phyloP scores from a whole-genome alignment of 2,113 vertebrate genomes.

The Ochotona curzoniae region DNA sequence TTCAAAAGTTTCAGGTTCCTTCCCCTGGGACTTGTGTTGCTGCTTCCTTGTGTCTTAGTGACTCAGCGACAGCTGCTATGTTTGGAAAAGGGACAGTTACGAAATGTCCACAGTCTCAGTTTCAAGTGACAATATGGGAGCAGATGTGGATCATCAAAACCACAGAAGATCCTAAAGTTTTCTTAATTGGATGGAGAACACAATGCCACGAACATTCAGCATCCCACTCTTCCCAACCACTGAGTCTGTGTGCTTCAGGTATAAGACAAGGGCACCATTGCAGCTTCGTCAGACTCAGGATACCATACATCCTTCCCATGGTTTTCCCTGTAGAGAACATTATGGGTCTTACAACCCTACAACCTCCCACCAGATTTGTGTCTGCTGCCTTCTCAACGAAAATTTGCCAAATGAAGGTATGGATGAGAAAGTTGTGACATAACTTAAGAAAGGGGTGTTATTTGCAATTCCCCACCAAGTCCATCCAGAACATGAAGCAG shows the following conservation, averaged over 20 bases:
- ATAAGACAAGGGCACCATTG: not conserved
- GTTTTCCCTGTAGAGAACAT: not conserved
- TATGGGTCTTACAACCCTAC: no score
- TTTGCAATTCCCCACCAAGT: not conserved
- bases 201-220: not conserved
- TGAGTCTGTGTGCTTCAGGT: not conserved
- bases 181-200: not conserved
- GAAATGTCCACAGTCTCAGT: not conserved
- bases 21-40: not conserved
- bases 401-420: not conserved
- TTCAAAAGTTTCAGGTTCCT: not conserved
- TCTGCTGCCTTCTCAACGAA: not conserved
- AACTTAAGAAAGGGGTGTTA: not conserved
- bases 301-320: no score
- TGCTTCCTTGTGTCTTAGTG: not conserved
- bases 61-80: not conserved
- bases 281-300: not conserved
- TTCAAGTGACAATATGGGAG: not conserved
- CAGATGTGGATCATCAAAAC: not conserved
- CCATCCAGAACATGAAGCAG: not conserved
- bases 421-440: not conserved
- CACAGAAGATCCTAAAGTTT: not conserved
- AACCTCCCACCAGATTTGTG: not conserved
- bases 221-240: not conserved
- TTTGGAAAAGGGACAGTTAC: not conserved